Conservation (phyloP, 2,113 vertebrate genomes). For the Notarius lentiginosus region DNA sequence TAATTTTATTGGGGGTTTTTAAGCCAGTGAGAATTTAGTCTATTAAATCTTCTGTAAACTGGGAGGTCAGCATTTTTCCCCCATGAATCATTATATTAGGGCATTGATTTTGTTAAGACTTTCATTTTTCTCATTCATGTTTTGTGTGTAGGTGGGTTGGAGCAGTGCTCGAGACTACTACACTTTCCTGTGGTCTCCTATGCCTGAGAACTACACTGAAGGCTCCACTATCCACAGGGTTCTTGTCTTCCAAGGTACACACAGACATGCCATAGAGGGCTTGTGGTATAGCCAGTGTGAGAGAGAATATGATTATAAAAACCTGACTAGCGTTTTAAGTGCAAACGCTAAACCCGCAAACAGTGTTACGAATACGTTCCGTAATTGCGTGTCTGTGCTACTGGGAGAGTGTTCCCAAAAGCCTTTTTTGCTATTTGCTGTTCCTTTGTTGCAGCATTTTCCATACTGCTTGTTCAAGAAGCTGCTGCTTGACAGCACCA, state of each 20-base stretch:
- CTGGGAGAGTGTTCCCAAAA: too few relatives aligned
- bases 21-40: too few relatives aligned
- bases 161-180: constrained; percentile 98
- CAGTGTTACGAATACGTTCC: not conserved
- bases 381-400: not conserved
- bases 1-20: not conserved
- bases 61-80: too few relatives aligned
- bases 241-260: constrained; percentile 90
- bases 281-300: too few relatives aligned
- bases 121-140: not conserved
- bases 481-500: not conserved
- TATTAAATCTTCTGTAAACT: not conserved
- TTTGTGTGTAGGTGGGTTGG: constrained; percentile 87
- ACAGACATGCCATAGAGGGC: constrained; percentile 25
- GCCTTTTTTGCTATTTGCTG: too few relatives aligned
- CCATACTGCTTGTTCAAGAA: not conserved
- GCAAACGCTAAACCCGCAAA: not conserved
- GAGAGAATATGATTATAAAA: too few relatives aligned
- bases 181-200: constrained; percentile 95
- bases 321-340: too few relatives aligned
- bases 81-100: not conserved
- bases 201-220: constrained; percentile 89
- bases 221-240: constrained; percentile 87
- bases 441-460: not conserved
- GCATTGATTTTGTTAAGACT: not conserved